Base-by-base conservation (phyloP, 2,797 vertebrate genomes). In the Acanthis flammea region DNA sequence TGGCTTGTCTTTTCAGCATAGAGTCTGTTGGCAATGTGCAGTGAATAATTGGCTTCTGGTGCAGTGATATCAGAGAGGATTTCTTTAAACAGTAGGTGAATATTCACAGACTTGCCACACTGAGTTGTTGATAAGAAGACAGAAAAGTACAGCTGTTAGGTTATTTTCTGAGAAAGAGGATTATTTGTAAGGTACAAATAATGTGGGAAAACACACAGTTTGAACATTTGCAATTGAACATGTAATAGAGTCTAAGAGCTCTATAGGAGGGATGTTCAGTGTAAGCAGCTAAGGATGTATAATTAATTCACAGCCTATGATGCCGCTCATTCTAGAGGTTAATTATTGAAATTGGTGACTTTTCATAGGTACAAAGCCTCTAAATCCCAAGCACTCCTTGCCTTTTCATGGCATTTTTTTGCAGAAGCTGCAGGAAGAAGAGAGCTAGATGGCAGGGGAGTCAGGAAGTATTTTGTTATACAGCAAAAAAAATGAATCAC, bases 11-110 rank as follows among this genome's bases (percentile, higher is more conserved):
- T 92, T 85, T 99, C 98, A 88, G 98, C 98, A 18, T 98, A 99
- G 55, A 99, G 98, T 22, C 98, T 97, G 90, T 98, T 99, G 88
- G 98, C 98, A 33, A 99, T 92, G 53, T 97, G 97, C 90, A 99
- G 97, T 22, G 98, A 90, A 39, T 98, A 98, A 3, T 97, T 97
- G 51, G 97, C 97, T 33, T 93, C 94, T 8, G 96, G 68, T 88
- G 98, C 97, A 95, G 98, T 98, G 45, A 99, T 97, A 68, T 97
- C 97, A 19, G 83, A 92, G 88, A 99, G 96, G 74, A 99, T 95
- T 44, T 96, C 90, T 98, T 99, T 97, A 54, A 97, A 97, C 44
- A 89, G 95, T 3, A 93, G 7, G 54, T 97, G 97, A 44, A 97
- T 95, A 65, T 97, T 94, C 87, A 80, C 73, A 73, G 93, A 90